A percentile compares a stretch with the other conserved stretches of the same genome.
These are phyloP conservation scores for Brachyistius frenatus DNA, from an alignment of 2,113 vertebrate species.

Conservation along the genomic window DNA sequence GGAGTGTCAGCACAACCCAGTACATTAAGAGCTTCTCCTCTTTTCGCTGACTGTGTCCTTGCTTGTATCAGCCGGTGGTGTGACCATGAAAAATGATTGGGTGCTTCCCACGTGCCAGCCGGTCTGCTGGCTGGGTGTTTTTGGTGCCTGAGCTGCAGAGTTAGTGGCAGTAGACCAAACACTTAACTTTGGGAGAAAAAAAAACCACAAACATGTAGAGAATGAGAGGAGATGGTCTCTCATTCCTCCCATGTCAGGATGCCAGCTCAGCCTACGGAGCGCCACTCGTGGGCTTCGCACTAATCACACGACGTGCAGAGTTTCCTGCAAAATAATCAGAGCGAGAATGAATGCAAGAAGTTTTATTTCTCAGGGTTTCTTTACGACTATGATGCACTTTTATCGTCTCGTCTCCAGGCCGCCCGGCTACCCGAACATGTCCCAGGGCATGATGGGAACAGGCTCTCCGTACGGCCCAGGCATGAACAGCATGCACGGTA, in stretches of 20 bases:
- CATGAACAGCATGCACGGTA: slow-evolving; percentile 97
- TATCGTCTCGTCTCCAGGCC: slow-evolving; percentile 82
- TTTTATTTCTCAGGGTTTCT: background rate
- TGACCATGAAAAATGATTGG: slow-evolving; percentile 45
- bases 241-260: slow-evolving; percentile 25
- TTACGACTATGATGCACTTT: background rate
- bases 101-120: slow-evolving; percentile 51
- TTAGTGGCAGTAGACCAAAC: slow-evolving; percentile 54
- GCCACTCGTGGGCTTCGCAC: slow-evolving; percentile 29
- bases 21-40: slow-evolving; percentile 6
- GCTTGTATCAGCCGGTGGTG: slow-evolving; percentile 11
- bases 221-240: slow-evolving; percentile 36
- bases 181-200: slow-evolving; percentile 35
- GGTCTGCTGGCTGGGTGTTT: slow-evolving; percentile 38
- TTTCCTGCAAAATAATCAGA: slow-evolving; percentile 31
- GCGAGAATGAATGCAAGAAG: background rate
- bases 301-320: slow-evolving; percentile 40
- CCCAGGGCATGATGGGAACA: slow-evolving; percentile 95
- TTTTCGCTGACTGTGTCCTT: slow-evolving; percentile 2
- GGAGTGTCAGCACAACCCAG: background rate
- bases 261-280: slow-evolving; percentile 49
- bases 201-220: slow-evolving; percentile 7
- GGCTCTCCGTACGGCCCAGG: slow-evolving; percentile 93
- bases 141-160: slow-evolving; percentile 42
- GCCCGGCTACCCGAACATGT: slow-evolving; percentile 95